Evolutionary conservation across 2,113 vertebrate genomes (phyloP).

Genomic region (Bubo blakistoni): DNA sequence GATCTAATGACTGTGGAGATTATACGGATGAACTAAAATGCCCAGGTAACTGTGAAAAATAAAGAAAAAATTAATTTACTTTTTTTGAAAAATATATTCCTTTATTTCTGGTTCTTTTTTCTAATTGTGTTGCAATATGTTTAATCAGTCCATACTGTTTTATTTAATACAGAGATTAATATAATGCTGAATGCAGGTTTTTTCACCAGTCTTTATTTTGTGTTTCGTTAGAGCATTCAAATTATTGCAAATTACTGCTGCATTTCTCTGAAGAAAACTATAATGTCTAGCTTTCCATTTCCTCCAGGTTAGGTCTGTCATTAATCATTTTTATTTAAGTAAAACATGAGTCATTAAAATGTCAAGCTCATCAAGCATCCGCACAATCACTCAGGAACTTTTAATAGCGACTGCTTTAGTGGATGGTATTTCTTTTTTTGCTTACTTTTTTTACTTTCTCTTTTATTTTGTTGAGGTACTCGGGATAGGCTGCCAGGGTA

Average conservation of each 20-base stretch:
- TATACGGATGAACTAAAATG: constrained; percentile 94
- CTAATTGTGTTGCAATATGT: not conserved
- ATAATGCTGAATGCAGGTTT: not conserved
- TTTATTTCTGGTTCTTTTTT: not conserved
- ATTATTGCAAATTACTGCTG: not conserved
- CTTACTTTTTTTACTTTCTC: not conserved
- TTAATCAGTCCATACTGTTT: not conserved
- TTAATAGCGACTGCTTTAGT: not conserved
- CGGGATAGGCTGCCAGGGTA: not conserved
- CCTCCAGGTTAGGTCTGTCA: not conserved
- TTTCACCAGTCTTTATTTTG: not conserved
- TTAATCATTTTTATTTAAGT: constrained; percentile 13
- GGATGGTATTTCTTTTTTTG: not conserved
- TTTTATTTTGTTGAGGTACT: not conserved
- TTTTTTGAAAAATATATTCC: not conserved
- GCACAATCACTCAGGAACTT: not conserved
- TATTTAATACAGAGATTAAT: not conserved
- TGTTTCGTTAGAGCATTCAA: not conserved
- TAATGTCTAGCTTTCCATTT: not conserved
- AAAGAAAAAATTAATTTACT: not conserved
- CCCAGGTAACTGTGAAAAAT: constrained; percentile 82
- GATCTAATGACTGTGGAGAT: constrained; percentile 96
- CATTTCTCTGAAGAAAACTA: not conserved
- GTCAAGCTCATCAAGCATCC: not conserved
- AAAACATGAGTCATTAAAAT: not conserved